Base-by-base conservation (phyloP, 2,113 vertebrate species). In the Jaculus jaculus region DNA sequence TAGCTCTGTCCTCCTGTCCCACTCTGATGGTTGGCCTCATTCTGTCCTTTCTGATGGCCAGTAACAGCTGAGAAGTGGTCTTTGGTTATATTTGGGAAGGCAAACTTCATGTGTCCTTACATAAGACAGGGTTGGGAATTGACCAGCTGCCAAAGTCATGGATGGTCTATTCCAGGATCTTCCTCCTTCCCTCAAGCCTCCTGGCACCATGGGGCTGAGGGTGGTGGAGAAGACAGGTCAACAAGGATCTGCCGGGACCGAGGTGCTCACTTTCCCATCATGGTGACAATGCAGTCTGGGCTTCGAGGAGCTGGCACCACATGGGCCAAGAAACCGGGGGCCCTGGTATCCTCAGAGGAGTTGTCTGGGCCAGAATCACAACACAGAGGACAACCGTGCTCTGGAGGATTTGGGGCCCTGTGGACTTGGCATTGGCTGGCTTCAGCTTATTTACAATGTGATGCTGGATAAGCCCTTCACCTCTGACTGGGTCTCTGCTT, bases 81-180 rank as follows among this genome's bases (percentile, higher is more conserved):
- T 87, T 34, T 69, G 39, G 21, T 51, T 37, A 1, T 66, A 54
- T 71, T 65, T 82, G 79, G 82, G 74, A 91, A 75, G 37, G n/a
- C 0, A 51, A 93, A 84, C 90, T 87, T 54, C 3, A 28, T 21
- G 8, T 71, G 90, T 93, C 81, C 94, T 96, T 96, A 94, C 1
- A 69, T 94, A 96, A 96, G 82, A 83, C 37, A 12, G 78, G 63
- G 7, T 1, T 96, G 65, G 78, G 90, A 95, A 96, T 79, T 87
- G 84, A 93, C 65, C 85, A 92, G 69, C 78, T 0, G 5, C 88
- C 78, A 54, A 83, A 95, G 92, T 83, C 37, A 16, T 92, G 93
- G 96, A 85, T 3, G 20, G 90, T 92, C 92, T 66, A 78, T 83
- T 94, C 78, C 42, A 54, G 85, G 71, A 90, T 87, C 92, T 90